Conservation (phyloP, 1,140 invertebrate genomes). For the Battus philenor region DNA sequence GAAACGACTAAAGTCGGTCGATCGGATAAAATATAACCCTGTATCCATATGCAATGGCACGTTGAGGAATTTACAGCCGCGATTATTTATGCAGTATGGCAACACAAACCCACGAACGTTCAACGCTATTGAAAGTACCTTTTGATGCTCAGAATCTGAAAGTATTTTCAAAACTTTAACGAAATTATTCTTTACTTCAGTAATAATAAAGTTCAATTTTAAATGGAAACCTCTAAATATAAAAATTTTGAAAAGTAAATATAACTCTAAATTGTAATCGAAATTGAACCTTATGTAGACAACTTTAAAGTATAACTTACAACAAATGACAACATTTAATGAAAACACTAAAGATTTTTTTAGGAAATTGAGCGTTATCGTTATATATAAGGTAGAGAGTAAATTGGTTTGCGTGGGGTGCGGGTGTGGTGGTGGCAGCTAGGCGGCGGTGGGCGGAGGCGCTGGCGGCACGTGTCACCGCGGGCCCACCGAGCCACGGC, state of each 20-base stretch:
- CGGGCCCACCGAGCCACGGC: conserved; percentile 34
- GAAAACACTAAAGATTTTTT: neutral
- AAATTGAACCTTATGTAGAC: neutral
- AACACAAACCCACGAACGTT: conserved; percentile 9
- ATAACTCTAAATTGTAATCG: neutral
- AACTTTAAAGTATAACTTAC: neutral
- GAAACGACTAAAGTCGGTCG: conserved; percentile 23
- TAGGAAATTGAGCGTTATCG: conserved; percentile 3
- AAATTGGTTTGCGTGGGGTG: conserved; percentile 13
- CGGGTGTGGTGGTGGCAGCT: conserved; percentile 30
- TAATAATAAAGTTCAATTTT: too few relatives aligned
- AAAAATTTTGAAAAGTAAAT: neutral
- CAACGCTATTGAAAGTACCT: neutral
- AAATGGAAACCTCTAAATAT: neutral
- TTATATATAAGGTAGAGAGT: neutral
- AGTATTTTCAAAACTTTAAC: neutral
- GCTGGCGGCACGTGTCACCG: conserved; percentile 43
- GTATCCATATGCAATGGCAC: conserved; percentile 18
- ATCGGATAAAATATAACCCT: conserved; percentile 18
- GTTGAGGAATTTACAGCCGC: conserved; percentile 4
- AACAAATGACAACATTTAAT: neutral
- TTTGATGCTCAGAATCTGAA: neutral
- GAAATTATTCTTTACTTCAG: too few relatives aligned
- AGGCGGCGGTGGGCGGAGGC: conserved; percentile 27
- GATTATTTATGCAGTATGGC: conserved; percentile 1